These are phyloP conservation scores for Ips typographus DNA, from an alignment of 1,140 invertebrate genomes.

Conservation along the genomic window DNA sequence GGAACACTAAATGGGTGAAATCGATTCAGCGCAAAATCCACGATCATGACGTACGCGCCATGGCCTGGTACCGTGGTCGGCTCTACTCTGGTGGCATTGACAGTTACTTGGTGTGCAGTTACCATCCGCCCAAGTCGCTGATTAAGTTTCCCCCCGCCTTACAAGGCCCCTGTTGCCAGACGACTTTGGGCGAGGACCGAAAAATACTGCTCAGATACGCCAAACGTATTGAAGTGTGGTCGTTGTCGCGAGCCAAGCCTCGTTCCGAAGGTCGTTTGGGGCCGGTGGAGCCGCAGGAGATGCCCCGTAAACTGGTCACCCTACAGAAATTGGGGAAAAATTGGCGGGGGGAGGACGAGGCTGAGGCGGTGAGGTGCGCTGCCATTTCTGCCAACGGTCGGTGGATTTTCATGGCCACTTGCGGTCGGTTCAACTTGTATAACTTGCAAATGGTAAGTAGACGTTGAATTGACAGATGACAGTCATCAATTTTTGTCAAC, in stretches of 20 bases:
- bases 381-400: conserved; percentile 68
- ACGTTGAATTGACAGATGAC: neutral
- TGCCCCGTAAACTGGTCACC: conserved; percentile 67
- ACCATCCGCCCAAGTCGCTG: conserved; percentile 64
- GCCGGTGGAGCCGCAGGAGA: conserved; percentile 48
- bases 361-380: conserved; percentile 65
- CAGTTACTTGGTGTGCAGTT: conserved; percentile 70
- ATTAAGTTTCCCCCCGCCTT: conserved; percentile 72
- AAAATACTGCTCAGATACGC: conserved; percentile 68
- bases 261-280: conserved; percentile 37
- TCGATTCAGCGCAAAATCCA: conserved; percentile 76
- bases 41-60: conserved; percentile 78
- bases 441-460: conserved; percentile 53
- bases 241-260: conserved; percentile 36
- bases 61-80: conserved; percentile 64
- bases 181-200: conserved; percentile 58
- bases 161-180: conserved; percentile 60
- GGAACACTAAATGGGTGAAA: conserved; percentile 73
- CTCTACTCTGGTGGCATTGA: conserved; percentile 80
- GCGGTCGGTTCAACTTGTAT: conserved; percentile 65
- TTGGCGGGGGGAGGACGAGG: conserved; percentile 56
- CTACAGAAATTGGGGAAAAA: conserved; percentile 50
- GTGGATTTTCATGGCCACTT: conserved; percentile 74
- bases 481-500: neutral
- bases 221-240: conserved; percentile 66